phyloP scores from a whole-genome alignment of 92 coral and sea anemone genomes.

The Heteractis magnifica region DNA sequence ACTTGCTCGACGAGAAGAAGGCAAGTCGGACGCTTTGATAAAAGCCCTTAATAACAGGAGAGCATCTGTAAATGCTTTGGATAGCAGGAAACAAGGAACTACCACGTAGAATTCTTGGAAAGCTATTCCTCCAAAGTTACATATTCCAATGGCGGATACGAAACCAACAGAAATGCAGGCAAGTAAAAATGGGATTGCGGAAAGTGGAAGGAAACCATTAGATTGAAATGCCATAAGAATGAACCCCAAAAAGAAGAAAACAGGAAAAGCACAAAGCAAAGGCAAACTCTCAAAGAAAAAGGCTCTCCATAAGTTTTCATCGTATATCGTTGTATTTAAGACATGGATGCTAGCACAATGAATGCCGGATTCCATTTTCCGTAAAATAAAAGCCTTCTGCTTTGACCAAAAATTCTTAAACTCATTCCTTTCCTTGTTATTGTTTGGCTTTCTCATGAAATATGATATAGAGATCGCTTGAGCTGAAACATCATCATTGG shows the following conservation, averaged over 20 bases:
- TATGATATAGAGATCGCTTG: not conserved
- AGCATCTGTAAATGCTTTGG: conserved; percentile 30
- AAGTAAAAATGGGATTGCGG: not conserved
- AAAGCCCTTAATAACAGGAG: conserved; percentile 32
- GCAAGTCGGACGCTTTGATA: conserved; percentile 4
- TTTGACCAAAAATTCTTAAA: not conserved
- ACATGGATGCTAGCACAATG: not conserved
- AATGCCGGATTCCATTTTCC: not conserved
- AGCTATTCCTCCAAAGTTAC: not conserved
- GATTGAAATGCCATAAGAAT: not conserved
- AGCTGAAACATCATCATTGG: not conserved
- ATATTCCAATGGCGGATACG: not conserved
- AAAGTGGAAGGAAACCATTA: not conserved
- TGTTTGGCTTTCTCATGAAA: not conserved
- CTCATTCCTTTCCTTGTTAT: conserved; percentile 1
- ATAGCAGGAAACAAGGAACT: conserved; percentile 40
- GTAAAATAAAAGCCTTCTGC: not conserved
- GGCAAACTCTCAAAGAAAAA: conserved; percentile 12
- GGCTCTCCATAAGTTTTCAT: not conserved
- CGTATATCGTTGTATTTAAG: not conserved
- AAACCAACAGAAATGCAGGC: not conserved
- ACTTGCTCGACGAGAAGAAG: conserved; percentile 33
- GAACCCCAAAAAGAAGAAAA: conserved; percentile 12
- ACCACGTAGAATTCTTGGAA: conserved; percentile 1
- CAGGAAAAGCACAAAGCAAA: conserved; percentile 15